A percentile compares a stretch with the other conserved stretches of the same genome.
These are phyloP conservation scores for Bombus consobrinus DNA, from an alignment of 1,140 invertebrate genomes.

Conservation along the genomic window DNA sequence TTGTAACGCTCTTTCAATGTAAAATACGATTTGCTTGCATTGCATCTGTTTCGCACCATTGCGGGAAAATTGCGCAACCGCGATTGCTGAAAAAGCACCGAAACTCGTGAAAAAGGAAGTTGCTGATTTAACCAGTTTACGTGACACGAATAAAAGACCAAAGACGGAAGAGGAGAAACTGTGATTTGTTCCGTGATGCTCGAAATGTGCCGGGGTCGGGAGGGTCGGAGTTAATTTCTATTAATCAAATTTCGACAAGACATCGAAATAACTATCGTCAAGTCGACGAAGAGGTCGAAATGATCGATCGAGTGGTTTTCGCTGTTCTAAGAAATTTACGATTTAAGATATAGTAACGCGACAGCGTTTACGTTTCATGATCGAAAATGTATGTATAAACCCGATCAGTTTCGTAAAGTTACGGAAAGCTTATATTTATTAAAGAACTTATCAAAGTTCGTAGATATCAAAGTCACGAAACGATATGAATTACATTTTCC, in stretches of 20 bases:
- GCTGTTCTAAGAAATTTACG: not conserved
- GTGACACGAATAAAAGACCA: constrained; percentile 68
- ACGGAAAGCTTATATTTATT: not conserved
- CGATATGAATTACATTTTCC: not conserved
- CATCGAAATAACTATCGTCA: not conserved
- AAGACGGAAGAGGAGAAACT: not conserved
- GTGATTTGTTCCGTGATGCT: not conserved
- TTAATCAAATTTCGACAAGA: constrained; percentile 2
- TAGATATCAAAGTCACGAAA: not conserved
- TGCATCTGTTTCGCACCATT: not conserved
- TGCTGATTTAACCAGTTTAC: constrained; percentile 74
- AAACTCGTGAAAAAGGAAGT: constrained; percentile 58
- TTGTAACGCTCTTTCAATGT: not conserved
- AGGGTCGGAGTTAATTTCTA: not conserved
- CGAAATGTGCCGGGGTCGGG: not conserved
- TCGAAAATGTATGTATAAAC: not conserved
- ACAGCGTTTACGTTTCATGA: no score
- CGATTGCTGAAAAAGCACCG: constrained; percentile 10
- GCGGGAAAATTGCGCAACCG: not conserved
- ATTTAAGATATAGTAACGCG: no score
- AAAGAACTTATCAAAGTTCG: not conserved
- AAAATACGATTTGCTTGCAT: not conserved
- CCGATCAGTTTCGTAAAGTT: not conserved
- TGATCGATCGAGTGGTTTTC: not conserved
- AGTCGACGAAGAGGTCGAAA: not conserved